Conservation (phyloP, 2,888 invertebrate genomes). For the Habrosyne pyritoides region DNA sequence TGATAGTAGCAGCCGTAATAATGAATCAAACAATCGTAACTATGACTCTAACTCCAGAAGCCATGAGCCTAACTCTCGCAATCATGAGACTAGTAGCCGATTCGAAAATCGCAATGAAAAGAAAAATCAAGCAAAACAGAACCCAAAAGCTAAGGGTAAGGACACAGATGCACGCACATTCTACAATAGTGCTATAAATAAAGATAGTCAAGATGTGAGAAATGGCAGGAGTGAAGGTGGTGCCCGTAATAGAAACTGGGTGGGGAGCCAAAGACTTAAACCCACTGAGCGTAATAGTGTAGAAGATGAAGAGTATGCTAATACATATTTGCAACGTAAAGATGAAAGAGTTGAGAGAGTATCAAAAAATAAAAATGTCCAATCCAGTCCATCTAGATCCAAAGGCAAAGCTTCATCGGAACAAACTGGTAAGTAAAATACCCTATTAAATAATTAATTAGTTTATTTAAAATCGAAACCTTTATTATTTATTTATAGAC, state of each 20-base stretch:
- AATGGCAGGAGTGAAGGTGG: conserved; percentile 60
- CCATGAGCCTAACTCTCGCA: conserved; percentile 25
- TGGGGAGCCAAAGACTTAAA: conserved; percentile 62
- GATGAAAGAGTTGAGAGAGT: conserved; percentile 49
- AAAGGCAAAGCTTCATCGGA: conserved; percentile 48
- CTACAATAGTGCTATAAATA: conserved; percentile 69
- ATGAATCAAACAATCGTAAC: conserved; percentile 24
- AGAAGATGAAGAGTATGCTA: conserved; percentile 77
- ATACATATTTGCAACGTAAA: conserved; percentile 55
- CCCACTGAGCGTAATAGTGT: conserved; percentile 51
- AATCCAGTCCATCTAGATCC: conserved; percentile 53
- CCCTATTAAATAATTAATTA: too few relatives aligned
- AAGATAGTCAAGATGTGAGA: conserved; percentile 64
- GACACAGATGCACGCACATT: conserved; percentile 68
- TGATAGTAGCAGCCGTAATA: conserved; percentile 30
- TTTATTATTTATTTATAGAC: too few relatives aligned
- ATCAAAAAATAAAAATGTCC: conserved; percentile 38
- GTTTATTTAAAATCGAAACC: too few relatives aligned
- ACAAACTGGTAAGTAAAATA: conserved; percentile 38
- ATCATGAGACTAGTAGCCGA: conserved; percentile 24
- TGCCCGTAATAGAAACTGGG: conserved; percentile 57
- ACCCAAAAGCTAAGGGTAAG: conserved; percentile 61
- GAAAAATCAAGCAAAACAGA: conserved; percentile 58
- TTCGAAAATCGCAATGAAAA: conserved; percentile 40
- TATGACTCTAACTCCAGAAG: conserved; percentile 27